phyloP scores from a whole-genome alignment of 2,888 invertebrate genomes.

The Nezara viridula region DNA sequence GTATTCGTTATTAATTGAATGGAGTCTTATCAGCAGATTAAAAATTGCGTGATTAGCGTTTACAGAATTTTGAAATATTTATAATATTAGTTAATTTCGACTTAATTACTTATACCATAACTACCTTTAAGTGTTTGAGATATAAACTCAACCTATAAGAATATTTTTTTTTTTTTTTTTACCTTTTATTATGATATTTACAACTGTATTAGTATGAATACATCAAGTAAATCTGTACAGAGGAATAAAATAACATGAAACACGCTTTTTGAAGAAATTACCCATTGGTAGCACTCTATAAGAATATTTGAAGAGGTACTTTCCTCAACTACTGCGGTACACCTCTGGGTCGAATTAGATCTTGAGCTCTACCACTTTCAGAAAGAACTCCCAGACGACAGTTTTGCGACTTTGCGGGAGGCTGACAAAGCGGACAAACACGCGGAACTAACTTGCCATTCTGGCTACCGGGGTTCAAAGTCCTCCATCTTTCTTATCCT shows the following conservation, averaged over 20 bases:
- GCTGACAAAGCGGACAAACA: conserved; percentile 1
- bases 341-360: too few relatives aligned
- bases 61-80: neutral
- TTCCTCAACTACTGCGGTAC: neutral
- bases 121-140: neutral
- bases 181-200: too few relatives aligned
- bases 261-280: too few relatives aligned
- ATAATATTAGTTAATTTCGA: neutral
- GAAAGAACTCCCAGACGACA: neutral
- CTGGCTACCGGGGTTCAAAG: neutral
- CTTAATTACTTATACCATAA: too few relatives aligned
- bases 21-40: neutral
- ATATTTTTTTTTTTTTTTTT: too few relatives aligned
- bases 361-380: neutral
- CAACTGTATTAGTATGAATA: too few relatives aligned
- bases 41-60: neutral
- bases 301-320: neutral
- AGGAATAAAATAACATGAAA: too few relatives aligned
- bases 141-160: neutral
- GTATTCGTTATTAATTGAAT: too few relatives aligned
- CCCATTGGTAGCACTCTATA: too few relatives aligned
- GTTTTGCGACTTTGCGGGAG: conserved; percentile 23
- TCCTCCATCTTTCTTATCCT: neutral
- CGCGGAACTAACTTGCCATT: conserved; percentile 29
- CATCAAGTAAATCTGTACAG: too few relatives aligned